Conservation (phyloP, 2,113 vertebrate genomes). For the Cheirogaleus medius region DNA sequence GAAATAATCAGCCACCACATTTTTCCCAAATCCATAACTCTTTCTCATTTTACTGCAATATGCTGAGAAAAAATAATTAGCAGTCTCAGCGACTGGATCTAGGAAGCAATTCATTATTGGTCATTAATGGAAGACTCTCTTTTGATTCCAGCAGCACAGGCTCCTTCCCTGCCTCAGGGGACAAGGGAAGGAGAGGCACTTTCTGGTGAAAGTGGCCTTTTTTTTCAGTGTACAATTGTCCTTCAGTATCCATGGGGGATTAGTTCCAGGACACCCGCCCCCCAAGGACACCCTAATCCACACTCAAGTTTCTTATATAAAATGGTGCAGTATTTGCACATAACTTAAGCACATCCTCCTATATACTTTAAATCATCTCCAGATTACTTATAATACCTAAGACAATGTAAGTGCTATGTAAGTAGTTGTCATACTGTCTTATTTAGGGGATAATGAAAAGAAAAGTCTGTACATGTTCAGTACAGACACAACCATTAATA, state of each 20-base stretch:
- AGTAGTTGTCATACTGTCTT: not conserved
- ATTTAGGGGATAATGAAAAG: not conserved
- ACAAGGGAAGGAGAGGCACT: not conserved
- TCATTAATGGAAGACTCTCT: not conserved
- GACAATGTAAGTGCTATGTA: not conserved
- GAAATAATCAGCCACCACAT: not conserved
- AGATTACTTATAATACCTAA: not conserved
- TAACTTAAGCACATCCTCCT: not conserved
- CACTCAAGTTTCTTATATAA: not conserved
- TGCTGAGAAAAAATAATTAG: slow-evolving; percentile 23
- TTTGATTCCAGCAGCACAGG: not conserved
- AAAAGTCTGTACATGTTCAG: not conserved
- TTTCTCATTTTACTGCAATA: not conserved
- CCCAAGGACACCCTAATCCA: not conserved
- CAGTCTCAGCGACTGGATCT: not conserved
- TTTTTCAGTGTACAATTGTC: not conserved
- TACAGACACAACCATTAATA: not conserved
- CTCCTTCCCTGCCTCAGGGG: not conserved
- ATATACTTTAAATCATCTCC: not conserved
- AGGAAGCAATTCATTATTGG: slow-evolving; percentile 13
- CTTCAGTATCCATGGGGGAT: not conserved
- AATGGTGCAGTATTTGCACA: not conserved
- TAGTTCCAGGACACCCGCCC: not conserved
- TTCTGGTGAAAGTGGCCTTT: not conserved
- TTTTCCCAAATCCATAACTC: not conserved